Conservation (phyloP, 1,140 invertebrate species). For the Zaprionus vittiger region DNA sequence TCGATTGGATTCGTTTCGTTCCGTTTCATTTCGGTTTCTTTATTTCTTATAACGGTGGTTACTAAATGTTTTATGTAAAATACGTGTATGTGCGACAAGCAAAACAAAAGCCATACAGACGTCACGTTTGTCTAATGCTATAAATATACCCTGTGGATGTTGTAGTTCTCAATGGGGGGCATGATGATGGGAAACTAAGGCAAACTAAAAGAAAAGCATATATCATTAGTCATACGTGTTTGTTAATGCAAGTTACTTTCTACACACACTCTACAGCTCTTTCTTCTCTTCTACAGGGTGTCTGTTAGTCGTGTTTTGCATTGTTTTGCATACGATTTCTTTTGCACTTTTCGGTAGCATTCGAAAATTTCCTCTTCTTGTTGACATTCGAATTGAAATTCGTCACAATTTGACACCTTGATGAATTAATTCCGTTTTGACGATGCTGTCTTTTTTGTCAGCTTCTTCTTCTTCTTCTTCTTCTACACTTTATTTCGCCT, state of each 20-base stretch:
- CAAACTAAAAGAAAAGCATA: neutral
- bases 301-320: neutral
- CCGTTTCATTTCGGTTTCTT: conserved; percentile 36
- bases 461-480: conserved; percentile 24
- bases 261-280: neutral
- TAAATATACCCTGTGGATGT: neutral
- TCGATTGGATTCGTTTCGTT: conserved; percentile 25
- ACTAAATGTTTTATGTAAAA: conserved; percentile 45
- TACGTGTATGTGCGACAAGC: conserved; percentile 20
- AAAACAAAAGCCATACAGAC: neutral
- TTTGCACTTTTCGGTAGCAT: conserved; percentile 12
- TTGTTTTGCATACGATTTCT: conserved; percentile 12
- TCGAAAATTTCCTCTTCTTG: conserved; percentile 29
- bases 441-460: conserved; percentile 31
- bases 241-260: neutral
- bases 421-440: conserved; percentile 49
- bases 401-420: conserved; percentile 55
- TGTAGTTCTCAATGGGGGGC: neutral
- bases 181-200: neutral
- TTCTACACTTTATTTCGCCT: conserved; percentile 23
- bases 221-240: neutral
- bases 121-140: conserved; percentile 23
- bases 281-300: conserved; percentile 2
- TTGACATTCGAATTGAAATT: conserved; percentile 44
- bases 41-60: conserved; percentile 65